Conservation (phyloP, 2,888 invertebrate species). For the Alloscopus bannaensis region DNA sequence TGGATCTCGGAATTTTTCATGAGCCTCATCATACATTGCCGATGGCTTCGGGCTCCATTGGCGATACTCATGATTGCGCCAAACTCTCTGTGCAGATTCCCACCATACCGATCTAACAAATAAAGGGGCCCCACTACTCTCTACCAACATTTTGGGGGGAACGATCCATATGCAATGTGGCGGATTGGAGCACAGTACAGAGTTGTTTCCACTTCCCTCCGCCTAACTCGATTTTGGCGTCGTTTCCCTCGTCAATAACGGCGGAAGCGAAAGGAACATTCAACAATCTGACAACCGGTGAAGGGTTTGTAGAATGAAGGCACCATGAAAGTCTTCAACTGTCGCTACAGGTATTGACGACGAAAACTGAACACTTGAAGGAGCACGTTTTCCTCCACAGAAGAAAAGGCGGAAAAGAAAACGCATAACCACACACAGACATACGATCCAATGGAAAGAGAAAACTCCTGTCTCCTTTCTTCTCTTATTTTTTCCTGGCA, state of each 20-base stretch:
- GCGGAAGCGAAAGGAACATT: conserved; percentile 20
- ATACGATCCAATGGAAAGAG: too few relatives aligned
- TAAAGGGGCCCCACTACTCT: too few relatives aligned
- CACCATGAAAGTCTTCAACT: conserved; percentile 29
- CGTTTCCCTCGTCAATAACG: conserved; percentile 1
- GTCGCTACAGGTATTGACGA: conserved; percentile 43
- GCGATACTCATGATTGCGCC: too few relatives aligned
- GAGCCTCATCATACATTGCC: too few relatives aligned
- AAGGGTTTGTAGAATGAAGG: conserved; percentile 30
- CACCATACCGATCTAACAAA: too few relatives aligned
- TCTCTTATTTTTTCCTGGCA: conserved; percentile 9
- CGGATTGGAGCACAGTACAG: too few relatives aligned
- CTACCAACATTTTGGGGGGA: too few relatives aligned
- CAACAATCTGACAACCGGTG: conserved; percentile 29
- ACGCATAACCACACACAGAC: conserved; percentile 2
- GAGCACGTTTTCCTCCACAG: conserved; percentile 3
- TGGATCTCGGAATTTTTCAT: not conserved
- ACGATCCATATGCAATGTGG: too few relatives aligned
- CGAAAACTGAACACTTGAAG: conserved; percentile 28
- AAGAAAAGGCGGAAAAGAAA: conserved; percentile 23
- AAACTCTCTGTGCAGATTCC: too few relatives aligned
- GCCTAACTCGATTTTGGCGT: too few relatives aligned
- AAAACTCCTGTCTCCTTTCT: conserved; percentile 27
- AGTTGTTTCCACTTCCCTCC: too few relatives aligned
- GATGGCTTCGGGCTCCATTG: too few relatives aligned